A percentile compares a stretch with the other conserved stretches of the same genome.
These are phyloP conservation scores for Chrysotoxum bicinctum DNA, from an alignment of 2,888 invertebrate genomes.

Conservation along the genomic window DNA sequence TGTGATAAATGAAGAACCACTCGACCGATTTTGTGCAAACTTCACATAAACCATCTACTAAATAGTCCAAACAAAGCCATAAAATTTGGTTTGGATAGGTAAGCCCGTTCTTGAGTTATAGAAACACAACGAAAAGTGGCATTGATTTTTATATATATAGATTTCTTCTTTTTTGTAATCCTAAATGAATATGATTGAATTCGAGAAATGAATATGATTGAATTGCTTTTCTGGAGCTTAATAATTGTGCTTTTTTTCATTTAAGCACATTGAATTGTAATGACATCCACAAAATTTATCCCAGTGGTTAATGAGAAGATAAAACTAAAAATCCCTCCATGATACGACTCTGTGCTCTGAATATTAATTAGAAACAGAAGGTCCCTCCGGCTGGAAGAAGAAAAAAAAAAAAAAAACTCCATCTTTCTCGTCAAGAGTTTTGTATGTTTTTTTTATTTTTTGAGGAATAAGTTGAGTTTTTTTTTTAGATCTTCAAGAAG, in stretches of 20 bases:
- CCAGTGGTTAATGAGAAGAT: slow-evolving; percentile 59
- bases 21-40: no score
- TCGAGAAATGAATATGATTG: slow-evolving; percentile 50
- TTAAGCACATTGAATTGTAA: slow-evolving; percentile 32
- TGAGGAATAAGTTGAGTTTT: background rate
- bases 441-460: background rate
- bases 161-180: background rate
- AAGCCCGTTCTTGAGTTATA: no score
- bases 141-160: no score
- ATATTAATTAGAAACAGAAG: slow-evolving; percentile 60
- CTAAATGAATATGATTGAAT: background rate
- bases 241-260: background rate
- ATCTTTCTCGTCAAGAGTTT: slow-evolving; percentile 10
- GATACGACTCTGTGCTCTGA: slow-evolving; percentile 34
- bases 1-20: no score
- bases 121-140: no score
- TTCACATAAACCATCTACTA: no score
- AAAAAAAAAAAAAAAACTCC: background rate
- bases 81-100: no score
- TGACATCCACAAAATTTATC: slow-evolving; percentile 38
- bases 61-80: no score
- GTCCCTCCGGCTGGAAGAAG: background rate
- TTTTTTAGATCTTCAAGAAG: background rate
- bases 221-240: slow-evolving; percentile 40
- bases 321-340: slow-evolving; percentile 33